Percentiles rank a stretch among this genome's conserved stretches.
Conservation (phyloP, 2,113 vertebrate genomes). For the Rhinopithecus roxellana region DNA sequence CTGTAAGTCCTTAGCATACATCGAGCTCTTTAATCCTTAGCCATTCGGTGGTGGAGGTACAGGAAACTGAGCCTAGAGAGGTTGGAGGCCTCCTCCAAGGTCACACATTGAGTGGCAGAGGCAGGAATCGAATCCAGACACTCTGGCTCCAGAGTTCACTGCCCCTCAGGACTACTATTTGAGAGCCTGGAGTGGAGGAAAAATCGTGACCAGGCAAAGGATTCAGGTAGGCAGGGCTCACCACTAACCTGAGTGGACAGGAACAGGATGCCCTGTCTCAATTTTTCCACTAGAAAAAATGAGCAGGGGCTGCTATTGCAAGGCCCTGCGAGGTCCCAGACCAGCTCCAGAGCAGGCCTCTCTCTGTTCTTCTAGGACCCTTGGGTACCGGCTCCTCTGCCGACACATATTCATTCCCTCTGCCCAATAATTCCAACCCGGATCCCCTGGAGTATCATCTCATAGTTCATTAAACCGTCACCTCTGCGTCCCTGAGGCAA, state of each 20-base stretch:
- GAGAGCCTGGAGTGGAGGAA: not conserved
- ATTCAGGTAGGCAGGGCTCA: not conserved
- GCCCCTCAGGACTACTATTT: not conserved
- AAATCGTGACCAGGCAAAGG: not conserved
- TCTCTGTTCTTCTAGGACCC: not conserved
- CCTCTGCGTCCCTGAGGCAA: not conserved
- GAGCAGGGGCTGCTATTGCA: accelerated
- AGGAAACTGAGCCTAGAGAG: not conserved
- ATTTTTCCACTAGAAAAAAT: not conserved
- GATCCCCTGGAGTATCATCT: not conserved
- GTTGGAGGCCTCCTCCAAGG: not conserved
- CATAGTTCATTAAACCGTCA: not conserved
- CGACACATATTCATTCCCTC: not conserved
- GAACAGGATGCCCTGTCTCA: not conserved
- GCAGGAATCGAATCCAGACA: not conserved
- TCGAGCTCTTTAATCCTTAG: not conserved
- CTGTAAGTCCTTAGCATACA: not conserved
- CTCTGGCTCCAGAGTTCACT: not conserved
- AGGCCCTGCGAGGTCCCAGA: accelerated
- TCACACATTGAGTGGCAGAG: not conserved
- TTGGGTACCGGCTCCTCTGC: not conserved
- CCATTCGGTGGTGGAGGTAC: not conserved
- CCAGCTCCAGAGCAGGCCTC: not conserved
- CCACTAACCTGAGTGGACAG: not conserved
- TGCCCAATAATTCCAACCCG: not conserved